Evolutionary conservation across 2,113 vertebrate genomes (phyloP).

Genomic region (Limanda limanda): DNA sequence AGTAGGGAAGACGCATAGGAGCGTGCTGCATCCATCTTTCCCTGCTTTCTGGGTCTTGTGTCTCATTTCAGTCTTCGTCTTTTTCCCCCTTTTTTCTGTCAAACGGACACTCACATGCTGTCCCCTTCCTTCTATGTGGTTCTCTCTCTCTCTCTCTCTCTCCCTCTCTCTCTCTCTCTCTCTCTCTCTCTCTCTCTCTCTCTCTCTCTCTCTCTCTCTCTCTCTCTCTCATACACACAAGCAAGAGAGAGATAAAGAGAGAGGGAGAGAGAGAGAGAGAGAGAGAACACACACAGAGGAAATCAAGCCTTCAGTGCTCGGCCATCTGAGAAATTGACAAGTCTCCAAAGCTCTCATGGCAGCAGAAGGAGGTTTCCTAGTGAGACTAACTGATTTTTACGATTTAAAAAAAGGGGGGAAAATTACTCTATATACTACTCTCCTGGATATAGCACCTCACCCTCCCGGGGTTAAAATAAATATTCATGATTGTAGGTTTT

Average conservation of each 20-base stretch:
- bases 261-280: neutral
- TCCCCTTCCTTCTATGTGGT: slow-evolving; percentile 14
- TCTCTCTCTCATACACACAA: neutral
- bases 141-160: neutral
- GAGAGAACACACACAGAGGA: slow-evolving; percentile 31
- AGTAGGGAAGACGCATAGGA: slow-evolving; percentile 11
- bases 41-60: slow-evolving; percentile 20
- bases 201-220: neutral
- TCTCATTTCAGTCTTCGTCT: slow-evolving; percentile 14
- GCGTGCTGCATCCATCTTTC: slow-evolving; percentile 37
- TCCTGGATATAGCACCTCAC: neutral
- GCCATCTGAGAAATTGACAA: slow-evolving; percentile 78
- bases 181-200: neutral
- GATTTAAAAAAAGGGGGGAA: neutral
- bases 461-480: slow-evolving; percentile 1
- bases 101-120: neutral
- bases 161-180: neutral
- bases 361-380: slow-evolving; percentile 37
- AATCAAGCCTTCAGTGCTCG: slow-evolving; percentile 69
- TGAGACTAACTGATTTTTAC: slow-evolving; percentile 42
- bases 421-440: neutral
- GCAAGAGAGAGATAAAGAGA: neutral
- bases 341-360: slow-evolving; percentile 51
- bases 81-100: neutral
- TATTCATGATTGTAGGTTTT: neutral